Evolutionary conservation across 2,888 invertebrate genomes (phyloP), one percentile per base, ranked within the genome.

Genomic region (Pristionchus mayeri): DNA sequence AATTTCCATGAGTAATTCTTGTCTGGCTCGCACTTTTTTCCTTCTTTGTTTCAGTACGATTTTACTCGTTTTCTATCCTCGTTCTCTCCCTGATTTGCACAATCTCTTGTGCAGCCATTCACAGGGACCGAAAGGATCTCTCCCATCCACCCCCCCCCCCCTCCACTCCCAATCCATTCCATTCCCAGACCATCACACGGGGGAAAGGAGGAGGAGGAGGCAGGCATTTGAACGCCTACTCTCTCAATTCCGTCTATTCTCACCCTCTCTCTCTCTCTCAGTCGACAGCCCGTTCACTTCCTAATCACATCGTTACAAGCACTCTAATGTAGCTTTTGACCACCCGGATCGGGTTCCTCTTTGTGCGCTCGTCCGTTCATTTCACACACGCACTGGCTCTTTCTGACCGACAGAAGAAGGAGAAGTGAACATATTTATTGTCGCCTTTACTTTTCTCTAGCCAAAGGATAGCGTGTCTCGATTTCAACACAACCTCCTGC

Each of bases 11-110:
- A 54, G 54, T 54, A 54, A 54, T 54, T 11, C 9, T 16, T n/a
- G 44, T 13, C 60, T 27, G 27, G 24, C 60, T 11, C 7, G 57
- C 57, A 21, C 57, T 57, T 57, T 60, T 60, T 67, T 37, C 40
- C 67, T n/a, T n/a, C n/a, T 67, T 40, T 67, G 67, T 67, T 67
- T 67, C 67, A 27, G 67, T 67, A 40, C 67, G 37, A 67, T 67
- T 67, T 9, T 27, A 1, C 37, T 67, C 67, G 63, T 37, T 67
- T 67, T 67, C 67, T 40, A 34, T 40, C n/a, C 37, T 13, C 67
- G n/a, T n/a, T n/a, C 40, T 40, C 40, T 67, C 67, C 27, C 37
- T 37, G 67, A 67, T 67, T 40, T 37, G 67, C 67, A 21, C n/a
- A 40, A 34, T 40, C 30, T 67, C 21, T 67, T n/a, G 37, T 21